Conservation (phyloP, 2,113 vertebrate genomes). For the Peromyscus leucopus region DNA sequence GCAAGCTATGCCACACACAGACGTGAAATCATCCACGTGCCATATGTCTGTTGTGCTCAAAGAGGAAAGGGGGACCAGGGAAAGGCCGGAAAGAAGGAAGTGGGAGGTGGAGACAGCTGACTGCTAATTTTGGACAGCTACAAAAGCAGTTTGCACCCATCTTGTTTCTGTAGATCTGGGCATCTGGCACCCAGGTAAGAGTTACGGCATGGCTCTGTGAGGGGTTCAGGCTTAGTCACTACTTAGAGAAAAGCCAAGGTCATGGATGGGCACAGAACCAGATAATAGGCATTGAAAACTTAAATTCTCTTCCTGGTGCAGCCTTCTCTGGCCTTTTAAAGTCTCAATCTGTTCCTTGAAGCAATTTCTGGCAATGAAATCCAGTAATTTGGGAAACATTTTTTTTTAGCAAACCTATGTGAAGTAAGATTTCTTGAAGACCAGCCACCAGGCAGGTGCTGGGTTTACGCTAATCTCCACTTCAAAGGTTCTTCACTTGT, state of each 20-base stretch:
- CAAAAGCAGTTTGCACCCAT: not conserved
- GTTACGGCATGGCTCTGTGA: not conserved
- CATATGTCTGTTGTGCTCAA: not conserved
- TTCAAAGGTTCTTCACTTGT: not conserved
- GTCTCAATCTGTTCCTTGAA: not conserved
- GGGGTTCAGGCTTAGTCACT: not conserved
- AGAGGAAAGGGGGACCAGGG: not conserved
- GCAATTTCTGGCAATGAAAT: not conserved
- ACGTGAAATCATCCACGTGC: not conserved
- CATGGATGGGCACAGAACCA: not conserved
- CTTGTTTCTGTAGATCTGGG: not conserved
- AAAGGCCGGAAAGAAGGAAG: no score
- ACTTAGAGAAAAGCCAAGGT: not conserved
- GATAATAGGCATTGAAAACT: not conserved
- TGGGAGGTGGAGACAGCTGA: not conserved
- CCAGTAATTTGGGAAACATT: not conserved
- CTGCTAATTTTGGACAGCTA: not conserved
- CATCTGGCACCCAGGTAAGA: not conserved
- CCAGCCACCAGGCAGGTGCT: not conserved
- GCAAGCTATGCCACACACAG: not conserved
- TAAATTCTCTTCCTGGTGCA: not conserved
- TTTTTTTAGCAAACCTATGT: not conserved
- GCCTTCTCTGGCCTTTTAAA: not conserved
- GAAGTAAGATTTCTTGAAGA: constrained; percentile 2
- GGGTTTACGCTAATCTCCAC: not conserved